Base-by-base conservation (phyloP, 2,888 invertebrate species). In the Chorisops tibialis region DNA sequence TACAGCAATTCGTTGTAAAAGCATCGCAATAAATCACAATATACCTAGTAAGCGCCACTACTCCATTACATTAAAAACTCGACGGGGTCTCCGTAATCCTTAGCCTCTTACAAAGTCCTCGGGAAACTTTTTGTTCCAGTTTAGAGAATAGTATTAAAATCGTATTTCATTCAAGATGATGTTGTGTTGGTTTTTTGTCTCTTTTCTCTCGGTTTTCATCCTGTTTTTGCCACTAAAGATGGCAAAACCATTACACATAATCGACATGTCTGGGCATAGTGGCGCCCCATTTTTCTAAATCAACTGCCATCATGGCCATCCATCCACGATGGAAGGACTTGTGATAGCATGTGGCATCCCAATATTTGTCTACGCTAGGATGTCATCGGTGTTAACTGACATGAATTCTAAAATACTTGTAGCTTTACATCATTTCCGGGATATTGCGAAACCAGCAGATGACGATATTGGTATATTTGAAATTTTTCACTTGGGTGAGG, bases 231-330 rank as follows among this genome's bases (percentile, higher is more conserved):
- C 41, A 41, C 14, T 6, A 41, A 41, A 43, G 41, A 48, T 48
- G 38, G 59, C 35, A 52, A 63, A 54, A 54, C 39, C 63, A 47
- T 59, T 59, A 38, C 37, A 59, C 30, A 59, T 48, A 63, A 63
- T 59, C 54, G 59, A 54, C 63, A 58, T 63, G 59, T 63, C 59
- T 63, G 63, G 63, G 19, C 63, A 39, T n/a, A 51, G 48, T 63
- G 63, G 59, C 63, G 63, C 63, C 63, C 48, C 43, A 45, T 56
- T 56, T 43, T 56, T 56, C 56, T 35, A 45, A 56, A 45, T 56
- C 56, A 56, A 30, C 45, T 43, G 43, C 35, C 56, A 43, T 45
- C 56, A 54, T 21, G 7, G 21, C 12, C 45, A 56, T 24, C 43
- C 49, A 35, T 50, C n/a, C 16, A 30, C 30, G 9, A 5, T 22